These are phyloP conservation scores for Drosophila kambysellisi DNA, from an alignment of 2,888 invertebrate species.

Conservation along the genomic window DNA sequence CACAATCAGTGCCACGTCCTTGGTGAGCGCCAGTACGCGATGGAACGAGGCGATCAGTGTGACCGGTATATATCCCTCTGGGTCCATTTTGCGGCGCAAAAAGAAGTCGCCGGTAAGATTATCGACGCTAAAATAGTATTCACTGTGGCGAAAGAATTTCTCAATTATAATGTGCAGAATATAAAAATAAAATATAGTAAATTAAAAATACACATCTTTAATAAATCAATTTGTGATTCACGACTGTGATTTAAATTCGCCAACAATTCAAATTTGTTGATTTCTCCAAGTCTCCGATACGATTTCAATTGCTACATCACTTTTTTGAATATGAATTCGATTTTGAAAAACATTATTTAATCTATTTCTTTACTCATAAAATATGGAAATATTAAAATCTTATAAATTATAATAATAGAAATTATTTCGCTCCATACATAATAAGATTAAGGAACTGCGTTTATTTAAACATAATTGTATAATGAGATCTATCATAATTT, in stretches of 20 bases:
- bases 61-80: conserved; percentile 96
- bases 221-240: background rate
- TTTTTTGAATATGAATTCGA: background rate
- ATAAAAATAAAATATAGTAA: background rate
- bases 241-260: background rate
- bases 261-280: background rate
- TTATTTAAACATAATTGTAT: background rate
- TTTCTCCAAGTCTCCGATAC: background rate
- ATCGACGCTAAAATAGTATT: conserved; percentile 99
- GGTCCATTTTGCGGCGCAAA: conserved; percentile 97
- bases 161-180: conserved; percentile 6
- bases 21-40: conserved; percentile 94
- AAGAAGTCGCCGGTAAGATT: conserved; percentile 98
- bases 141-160: conserved; percentile 87
- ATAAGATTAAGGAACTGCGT: background rate
- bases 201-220: background rate
- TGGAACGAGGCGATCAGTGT: conserved; percentile 98
- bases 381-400: background rate
- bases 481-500: background rate
- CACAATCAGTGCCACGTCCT: conserved; percentile 93
- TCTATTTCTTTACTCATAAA: background rate
- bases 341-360: background rate
- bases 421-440: background rate
- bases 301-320: background rate
- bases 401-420: background rate